These are phyloP conservation scores for Lepus americanus DNA, from an alignment of 2,113 vertebrate species.

Conservation along the genomic window DNA sequence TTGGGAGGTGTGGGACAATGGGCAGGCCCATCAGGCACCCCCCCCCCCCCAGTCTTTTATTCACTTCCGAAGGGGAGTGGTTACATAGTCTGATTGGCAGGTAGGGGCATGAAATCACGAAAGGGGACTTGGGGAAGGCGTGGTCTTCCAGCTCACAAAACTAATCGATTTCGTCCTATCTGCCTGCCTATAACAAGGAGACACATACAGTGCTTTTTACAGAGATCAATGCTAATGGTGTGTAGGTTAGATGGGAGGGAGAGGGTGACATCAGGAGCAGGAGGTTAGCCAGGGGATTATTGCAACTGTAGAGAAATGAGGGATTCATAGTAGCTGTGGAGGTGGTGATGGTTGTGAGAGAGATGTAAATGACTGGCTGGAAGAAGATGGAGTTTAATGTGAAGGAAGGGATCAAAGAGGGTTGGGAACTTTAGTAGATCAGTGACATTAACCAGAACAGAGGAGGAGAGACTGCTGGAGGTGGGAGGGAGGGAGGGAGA, in stretches of 20 bases:
- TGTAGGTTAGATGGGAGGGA: neutral
- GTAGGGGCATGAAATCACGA: no score
- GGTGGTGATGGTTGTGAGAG: neutral
- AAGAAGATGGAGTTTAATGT: neutral
- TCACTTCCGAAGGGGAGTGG: no score
- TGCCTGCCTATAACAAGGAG: no score
- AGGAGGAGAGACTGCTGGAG: neutral
- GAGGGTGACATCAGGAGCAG: neutral
- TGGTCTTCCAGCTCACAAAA: no score
- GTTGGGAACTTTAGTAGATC: neutral
- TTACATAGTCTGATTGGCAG: no score
- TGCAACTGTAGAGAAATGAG: neutral
- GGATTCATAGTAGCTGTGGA: fast-evolving
- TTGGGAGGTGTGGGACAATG: no score
- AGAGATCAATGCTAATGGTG: neutral
- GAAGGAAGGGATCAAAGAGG: neutral
- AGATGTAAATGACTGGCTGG: no score
- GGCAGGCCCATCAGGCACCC: no score
- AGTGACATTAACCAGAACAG: neutral
- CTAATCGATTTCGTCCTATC: no score
- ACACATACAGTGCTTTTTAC: neutral
- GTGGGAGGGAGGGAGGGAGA: neutral
- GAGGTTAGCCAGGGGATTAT: no score
- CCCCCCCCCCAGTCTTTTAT: no score
- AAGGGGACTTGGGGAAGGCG: no score